A percentile compares a stretch with the other conserved stretches of the same genome.
phyloP scores from a whole-genome alignment of 2,888 invertebrate genomes.

The Saturnia pavonia region DNA sequence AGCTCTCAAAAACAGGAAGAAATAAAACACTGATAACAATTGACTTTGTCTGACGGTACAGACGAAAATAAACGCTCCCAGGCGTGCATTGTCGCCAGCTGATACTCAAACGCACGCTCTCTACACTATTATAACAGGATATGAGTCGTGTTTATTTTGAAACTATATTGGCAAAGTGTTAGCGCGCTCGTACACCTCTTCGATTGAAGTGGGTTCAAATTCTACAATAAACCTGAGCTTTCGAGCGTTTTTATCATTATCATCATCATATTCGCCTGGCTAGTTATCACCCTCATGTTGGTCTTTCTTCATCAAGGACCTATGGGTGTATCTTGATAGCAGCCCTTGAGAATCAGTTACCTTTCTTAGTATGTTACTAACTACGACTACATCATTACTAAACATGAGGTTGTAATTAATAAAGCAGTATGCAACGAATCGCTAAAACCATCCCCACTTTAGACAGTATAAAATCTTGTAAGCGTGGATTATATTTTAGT shows the following conservation, averaged over 20 bases:
- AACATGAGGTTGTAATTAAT: background rate
- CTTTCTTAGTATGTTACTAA: background rate
- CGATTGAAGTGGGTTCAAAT: background rate
- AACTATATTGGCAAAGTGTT: background rate
- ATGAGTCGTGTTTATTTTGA: conserved; percentile 27
- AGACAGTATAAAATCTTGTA: no score
- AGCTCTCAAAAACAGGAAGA: conserved; percentile 64
- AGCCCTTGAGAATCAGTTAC: background rate
- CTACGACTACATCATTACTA: background rate
- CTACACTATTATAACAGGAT: conserved; percentile 37
- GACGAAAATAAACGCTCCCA: conserved; percentile 73
- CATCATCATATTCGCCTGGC: background rate
- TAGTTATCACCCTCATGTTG: background rate
- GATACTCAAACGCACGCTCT: conserved; percentile 28
- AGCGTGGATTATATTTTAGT: no score
- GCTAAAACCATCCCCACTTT: no score
- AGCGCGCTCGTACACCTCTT: background rate
- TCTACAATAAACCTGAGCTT: background rate
- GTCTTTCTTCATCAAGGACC: background rate
- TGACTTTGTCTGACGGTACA: conserved; percentile 56
- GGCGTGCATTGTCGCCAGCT: conserved; percentile 55
- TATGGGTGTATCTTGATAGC: background rate
- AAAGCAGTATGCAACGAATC: no score
- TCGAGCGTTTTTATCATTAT: no score
- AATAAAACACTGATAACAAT: conserved; percentile 62